These are phyloP conservation scores for Pseudomyrmex gracilis DNA, from an alignment of 1,140 invertebrate species.

Conservation along the genomic window DNA sequence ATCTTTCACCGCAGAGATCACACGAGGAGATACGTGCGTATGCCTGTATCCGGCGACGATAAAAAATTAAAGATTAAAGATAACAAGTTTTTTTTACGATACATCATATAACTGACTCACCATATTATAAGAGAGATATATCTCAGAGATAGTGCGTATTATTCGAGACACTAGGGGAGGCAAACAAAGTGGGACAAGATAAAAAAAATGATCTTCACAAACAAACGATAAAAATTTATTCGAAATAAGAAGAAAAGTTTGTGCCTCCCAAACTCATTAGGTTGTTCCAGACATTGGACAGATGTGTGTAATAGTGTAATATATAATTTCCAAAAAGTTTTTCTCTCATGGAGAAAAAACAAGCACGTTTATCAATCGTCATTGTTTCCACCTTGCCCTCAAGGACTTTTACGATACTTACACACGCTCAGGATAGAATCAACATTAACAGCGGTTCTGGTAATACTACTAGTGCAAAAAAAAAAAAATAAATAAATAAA, in stretches of 20 bases:
- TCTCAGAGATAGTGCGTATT: conserved; percentile 23
- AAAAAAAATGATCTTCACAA: conserved; percentile 32
- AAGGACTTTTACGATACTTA: conserved; percentile 48
- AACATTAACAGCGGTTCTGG: conserved; percentile 47
- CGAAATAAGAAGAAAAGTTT: conserved; percentile 7
- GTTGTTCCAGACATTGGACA: conserved; percentile 85
- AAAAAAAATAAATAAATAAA: too few species aligned
- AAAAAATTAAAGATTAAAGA: too few species aligned
- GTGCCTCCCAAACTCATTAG: conserved; percentile 84
- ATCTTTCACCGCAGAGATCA: not conserved
- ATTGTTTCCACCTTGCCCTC: conserved; percentile 36
- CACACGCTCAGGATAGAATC: conserved; percentile 35
- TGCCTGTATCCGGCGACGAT: conserved; percentile 20
- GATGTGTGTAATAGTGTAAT: conserved; percentile 65
- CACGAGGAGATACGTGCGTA: conserved; percentile 9
- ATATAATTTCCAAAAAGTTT: conserved; percentile 57
- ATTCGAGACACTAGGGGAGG: conserved; percentile 67
- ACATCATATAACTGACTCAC: conserved; percentile 16
- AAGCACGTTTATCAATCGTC: conserved; percentile 56
- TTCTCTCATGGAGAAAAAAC: conserved; percentile 53
- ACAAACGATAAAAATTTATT: conserved; percentile 27
- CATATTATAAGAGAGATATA: not conserved
- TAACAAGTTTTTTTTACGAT: conserved; percentile 25
- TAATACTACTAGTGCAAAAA: conserved; percentile 56
- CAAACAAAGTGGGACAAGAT: conserved; percentile 56